A percentile compares a stretch with the other conserved stretches of the same genome.
Conservation (phyloP, 2,888 invertebrate genomes). For the Pollenia labialis region DNA sequence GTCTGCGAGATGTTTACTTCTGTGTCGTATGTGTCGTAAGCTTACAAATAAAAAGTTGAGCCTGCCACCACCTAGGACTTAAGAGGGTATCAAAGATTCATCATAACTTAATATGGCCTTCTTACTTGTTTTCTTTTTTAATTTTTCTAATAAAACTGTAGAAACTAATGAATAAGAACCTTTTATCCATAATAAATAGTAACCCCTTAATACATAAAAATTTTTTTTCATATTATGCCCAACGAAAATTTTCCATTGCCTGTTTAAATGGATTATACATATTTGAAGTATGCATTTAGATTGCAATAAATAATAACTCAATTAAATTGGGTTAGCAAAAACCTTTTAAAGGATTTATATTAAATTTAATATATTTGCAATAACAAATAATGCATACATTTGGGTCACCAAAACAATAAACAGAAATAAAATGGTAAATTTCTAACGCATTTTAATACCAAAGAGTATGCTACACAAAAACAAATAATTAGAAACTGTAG, state of each 20-base stretch:
- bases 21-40: too few species aligned
- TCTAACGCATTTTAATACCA: not conserved
- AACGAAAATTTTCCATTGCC: too few species aligned
- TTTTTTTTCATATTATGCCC: too few species aligned
- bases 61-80: too few species aligned
- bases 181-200: not conserved
- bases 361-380: conserved; percentile 35
- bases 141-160: too few species aligned
- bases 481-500: not conserved
- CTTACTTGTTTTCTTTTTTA: too few species aligned
- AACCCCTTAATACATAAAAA: not conserved
- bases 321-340: conserved; percentile 18
- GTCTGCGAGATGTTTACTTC: too few species aligned
- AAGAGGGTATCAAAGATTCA: too few species aligned
- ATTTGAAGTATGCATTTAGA: conserved; percentile 33
- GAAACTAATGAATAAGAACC: not conserved
- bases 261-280: too few species aligned
- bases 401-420: conserved; percentile 32
- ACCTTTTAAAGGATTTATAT: conserved; percentile 12
- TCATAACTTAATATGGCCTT: too few species aligned
- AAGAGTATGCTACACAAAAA: not conserved
- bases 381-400: conserved; percentile 36
- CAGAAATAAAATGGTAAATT: not conserved
- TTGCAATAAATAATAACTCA: conserved; percentile 28
- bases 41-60: too few species aligned